Evolutionary conservation across 1,140 invertebrate species (phyloP), one percentile per base, ranked within the genome.

Genomic region (Drosophila dunni): DNA sequence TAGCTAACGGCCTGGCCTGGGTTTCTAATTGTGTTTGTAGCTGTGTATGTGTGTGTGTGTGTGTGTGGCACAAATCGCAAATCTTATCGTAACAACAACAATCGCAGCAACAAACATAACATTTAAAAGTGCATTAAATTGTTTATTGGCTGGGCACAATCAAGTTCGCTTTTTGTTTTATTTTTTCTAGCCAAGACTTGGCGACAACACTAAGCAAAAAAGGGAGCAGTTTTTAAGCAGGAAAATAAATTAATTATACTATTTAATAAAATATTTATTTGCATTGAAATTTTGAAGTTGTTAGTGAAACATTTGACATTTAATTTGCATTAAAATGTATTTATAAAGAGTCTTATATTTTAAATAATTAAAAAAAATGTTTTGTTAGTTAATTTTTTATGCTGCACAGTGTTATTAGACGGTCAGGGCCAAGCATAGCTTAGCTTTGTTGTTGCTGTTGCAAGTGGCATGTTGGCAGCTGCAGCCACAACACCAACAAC

Each of bases 121-220:
- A 88, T 88, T 86, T 83, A 86, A 86, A 79, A 88, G 79, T 82
- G 83, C 83, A 88, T 85, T 82, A 77, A 79, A 86, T 79, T 86
- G 46, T 75, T 79, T 78, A 72, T 68, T 79, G 78, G 66, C 67
- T 65, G 68, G 53, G 45, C 53, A 63, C 63, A 77, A 57, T 53
- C 65, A 75, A 86, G 67, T 75, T 78, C 57, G 51, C 62, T 66
- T 75, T 84, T 67, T 7, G 60, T 69, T 29, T 5, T 29, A 29
- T 0, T 29, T 77, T 72, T 72, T 66, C 71, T 61, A 44, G 54
- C 68, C 51, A 73, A 64, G 46, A 67, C 78, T 53, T 66, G 72
- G 61, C 42, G 72, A 85, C 42, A 63, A 86, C 81, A 81, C 82
- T 85, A n/a, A 13, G 0, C 79, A 69, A 24, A 67, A 45, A 34